Conservation (phyloP, 2,888 invertebrate species). For the Monochamus alternatus region DNA sequence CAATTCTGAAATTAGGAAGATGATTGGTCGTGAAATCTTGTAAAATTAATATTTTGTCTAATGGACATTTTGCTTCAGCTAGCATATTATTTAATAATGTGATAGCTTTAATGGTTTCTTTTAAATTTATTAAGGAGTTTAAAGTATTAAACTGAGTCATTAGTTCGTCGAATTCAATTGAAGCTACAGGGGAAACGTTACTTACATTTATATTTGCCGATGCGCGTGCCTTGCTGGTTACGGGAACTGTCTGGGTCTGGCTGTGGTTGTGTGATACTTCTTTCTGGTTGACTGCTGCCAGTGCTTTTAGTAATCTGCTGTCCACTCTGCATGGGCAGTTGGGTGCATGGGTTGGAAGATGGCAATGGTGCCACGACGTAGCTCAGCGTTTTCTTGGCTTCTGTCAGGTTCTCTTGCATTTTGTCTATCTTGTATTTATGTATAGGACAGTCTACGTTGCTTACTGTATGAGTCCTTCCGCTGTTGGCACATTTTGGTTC, state of each 20-base stretch:
- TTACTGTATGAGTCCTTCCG: background rate
- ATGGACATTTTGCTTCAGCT: too few species aligned
- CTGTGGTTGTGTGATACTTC: slow-evolving; percentile 74
- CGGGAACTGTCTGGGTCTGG: background rate
- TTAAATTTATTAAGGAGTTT: background rate
- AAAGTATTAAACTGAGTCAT: background rate
- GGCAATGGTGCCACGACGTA: background rate
- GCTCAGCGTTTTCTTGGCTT: background rate
- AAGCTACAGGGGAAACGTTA: background rate
- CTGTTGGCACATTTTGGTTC: background rate
- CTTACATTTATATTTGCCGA: too few species aligned
- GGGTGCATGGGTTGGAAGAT: background rate
- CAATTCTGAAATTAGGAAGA: too few species aligned
- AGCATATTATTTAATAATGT: too few species aligned
- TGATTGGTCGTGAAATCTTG: too few species aligned
- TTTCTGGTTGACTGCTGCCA: slow-evolving; percentile 69
- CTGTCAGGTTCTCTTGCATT: background rate
- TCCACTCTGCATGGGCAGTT: slow-evolving; percentile 32
- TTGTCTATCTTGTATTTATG: background rate
- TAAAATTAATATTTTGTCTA: too few species aligned
- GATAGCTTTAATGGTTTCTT: too few species aligned
- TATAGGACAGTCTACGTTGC: background rate
- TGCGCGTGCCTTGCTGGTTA: background rate
- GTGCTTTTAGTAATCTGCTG: slow-evolving; percentile 69
- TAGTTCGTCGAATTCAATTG: background rate